Percentiles rank a stretch among this genome's conserved stretches.
Conservation (phyloP, 2,888 invertebrate species). For the Loripinus fragilis region DNA sequence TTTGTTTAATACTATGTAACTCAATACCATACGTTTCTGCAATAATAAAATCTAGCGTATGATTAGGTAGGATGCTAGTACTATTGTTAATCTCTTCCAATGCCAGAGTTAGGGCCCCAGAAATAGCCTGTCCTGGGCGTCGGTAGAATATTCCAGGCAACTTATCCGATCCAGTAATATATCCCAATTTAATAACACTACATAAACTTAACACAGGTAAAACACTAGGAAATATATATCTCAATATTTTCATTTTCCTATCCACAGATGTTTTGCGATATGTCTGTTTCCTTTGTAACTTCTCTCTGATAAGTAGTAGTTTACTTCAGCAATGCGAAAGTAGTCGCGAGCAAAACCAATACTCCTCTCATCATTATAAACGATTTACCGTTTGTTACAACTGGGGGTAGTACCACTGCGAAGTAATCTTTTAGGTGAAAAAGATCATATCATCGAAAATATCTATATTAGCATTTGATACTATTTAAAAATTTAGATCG, state of each 20-base stretch:
- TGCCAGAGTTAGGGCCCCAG: constrained; percentile 94
- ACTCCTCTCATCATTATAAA: not conserved
- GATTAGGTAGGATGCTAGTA: constrained; percentile 85
- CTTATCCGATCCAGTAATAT: constrained; percentile 71
- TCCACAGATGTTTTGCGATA: not conserved
- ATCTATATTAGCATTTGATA: too few species aligned
- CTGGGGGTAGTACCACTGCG: too few species aligned
- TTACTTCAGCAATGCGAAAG: not conserved
- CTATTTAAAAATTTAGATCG: too few species aligned
- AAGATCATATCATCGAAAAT: too few species aligned
- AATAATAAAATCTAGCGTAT: constrained; percentile 90
- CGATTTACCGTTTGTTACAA: not conserved
- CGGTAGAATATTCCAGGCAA: constrained; percentile 85
- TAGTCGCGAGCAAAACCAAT: not conserved
- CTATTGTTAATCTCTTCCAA: constrained; percentile 89
- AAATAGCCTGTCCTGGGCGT: constrained; percentile 89
- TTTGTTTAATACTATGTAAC: constrained; percentile 92
- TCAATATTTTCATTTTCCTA: not conserved
- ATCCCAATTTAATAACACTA: constrained; percentile 72
- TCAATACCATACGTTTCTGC: constrained; percentile 97
- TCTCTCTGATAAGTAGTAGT: not conserved
- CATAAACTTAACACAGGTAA: not conserved
- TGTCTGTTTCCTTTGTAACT: not conserved
- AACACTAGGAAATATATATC: not conserved
- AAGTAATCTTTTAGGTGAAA: too few species aligned